phyloP scores from a whole-genome alignment of 1,140 invertebrate species.

The Orchesella cincta region DNA sequence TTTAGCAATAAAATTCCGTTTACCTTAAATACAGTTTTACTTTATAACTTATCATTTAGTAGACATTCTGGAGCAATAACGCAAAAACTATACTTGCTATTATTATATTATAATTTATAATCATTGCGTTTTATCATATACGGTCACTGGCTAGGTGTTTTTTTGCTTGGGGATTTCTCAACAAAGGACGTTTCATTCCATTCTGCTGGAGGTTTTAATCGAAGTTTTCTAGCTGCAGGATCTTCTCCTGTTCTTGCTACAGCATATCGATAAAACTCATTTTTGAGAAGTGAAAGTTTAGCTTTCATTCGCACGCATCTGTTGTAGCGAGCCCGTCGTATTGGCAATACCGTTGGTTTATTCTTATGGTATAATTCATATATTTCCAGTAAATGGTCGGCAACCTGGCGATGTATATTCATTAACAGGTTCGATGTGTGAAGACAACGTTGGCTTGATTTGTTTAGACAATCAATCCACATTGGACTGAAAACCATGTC shows the following conservation, averaged over 20 bases:
- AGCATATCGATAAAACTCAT: constrained; percentile 33
- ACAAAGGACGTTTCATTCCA: too few relatives aligned
- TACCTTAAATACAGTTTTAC: too few relatives aligned
- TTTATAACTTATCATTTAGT: too few relatives aligned
- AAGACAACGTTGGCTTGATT: constrained; percentile 30
- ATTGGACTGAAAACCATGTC: constrained; percentile 40
- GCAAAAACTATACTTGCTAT: too few relatives aligned
- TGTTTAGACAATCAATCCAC: constrained; percentile 45
- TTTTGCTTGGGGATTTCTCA: too few relatives aligned
- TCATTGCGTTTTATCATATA: too few relatives aligned
- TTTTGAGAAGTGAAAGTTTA: constrained; percentile 39
- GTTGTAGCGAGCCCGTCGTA: constrained; percentile 42
- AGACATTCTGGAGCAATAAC: too few relatives aligned
- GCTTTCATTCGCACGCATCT: constrained; percentile 43
- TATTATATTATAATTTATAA: too few relatives aligned
- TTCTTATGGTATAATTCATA: constrained; percentile 19
- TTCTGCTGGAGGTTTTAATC: too few relatives aligned
- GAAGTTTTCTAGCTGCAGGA: background rate
- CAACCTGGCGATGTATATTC: constrained; percentile 43
- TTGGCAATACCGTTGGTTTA: constrained; percentile 28
- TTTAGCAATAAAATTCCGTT: too few relatives aligned
- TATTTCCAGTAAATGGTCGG: constrained; percentile 38
- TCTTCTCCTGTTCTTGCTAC: background rate
- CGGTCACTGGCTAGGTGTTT: too few relatives aligned
- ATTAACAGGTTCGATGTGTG: constrained; percentile 47